Evolutionary conservation across 2,888 invertebrate species (phyloP).

Genomic region (Graphium colonna): DNA sequence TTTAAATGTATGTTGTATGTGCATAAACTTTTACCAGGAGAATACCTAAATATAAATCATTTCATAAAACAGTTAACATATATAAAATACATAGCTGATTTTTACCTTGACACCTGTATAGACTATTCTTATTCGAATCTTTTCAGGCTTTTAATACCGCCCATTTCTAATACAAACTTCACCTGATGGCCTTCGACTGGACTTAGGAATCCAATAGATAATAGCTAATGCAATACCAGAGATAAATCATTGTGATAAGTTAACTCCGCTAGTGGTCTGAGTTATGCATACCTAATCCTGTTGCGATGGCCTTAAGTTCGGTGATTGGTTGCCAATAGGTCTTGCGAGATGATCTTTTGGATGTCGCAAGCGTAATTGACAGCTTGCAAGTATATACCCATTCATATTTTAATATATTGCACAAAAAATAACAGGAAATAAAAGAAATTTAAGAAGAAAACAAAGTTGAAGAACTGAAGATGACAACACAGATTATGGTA

Average conservation of each 20-base stretch:
- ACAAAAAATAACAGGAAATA: not conserved
- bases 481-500: too few species aligned
- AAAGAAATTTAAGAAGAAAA: not conserved
- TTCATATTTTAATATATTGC: not conserved
- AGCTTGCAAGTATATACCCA: not conserved
- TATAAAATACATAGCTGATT: too few species aligned
- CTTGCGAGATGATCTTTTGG: conserved; percentile 7
- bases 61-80: too few species aligned
- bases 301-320: not conserved
- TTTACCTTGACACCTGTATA: too few species aligned
- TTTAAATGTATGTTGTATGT: too few species aligned
- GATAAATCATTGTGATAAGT: not conserved
- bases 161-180: not conserved
- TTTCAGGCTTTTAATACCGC: too few species aligned
- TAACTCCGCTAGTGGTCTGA: conserved; percentile 2
- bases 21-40: too few species aligned
- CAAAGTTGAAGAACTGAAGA: not conserved
- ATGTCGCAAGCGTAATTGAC: conserved; percentile 8
- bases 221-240: conserved; percentile 1
- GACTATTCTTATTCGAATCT: too few species aligned
- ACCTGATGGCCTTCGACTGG: conserved; percentile 8
- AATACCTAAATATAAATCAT: too few species aligned
- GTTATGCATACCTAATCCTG: conserved; percentile 12
- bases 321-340: conserved; percentile 3
- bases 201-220: conserved; percentile 4